phyloP scores from a whole-genome alignment of 35 echinoderm and acorn worm species.

The Apostichopus japonicus region DNA sequence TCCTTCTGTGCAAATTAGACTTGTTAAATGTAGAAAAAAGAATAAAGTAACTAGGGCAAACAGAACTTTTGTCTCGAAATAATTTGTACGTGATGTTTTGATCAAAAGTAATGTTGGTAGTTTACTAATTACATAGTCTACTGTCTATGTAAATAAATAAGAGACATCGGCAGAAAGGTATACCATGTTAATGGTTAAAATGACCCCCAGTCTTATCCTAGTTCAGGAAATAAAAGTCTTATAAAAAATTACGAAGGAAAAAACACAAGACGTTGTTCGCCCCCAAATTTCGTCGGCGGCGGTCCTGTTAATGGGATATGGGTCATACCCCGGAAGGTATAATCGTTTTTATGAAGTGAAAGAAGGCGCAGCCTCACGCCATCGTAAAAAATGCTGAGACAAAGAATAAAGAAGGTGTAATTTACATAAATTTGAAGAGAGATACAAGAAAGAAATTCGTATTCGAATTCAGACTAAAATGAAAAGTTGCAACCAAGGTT shows the following conservation, averaged over 20 bases:
- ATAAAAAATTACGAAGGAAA: neutral
- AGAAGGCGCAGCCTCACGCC: neutral
- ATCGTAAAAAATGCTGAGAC: neutral
- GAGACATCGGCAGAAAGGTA: neutral
- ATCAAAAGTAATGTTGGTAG: neutral
- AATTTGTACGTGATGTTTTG: neutral
- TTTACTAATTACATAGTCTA: neutral
- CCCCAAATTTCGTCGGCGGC: neutral
- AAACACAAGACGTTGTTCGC: conserved; percentile 7
- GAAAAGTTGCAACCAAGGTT: too few relatives aligned
- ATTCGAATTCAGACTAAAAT: too few relatives aligned
- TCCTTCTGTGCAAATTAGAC: too few relatives aligned
- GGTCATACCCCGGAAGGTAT: neutral
- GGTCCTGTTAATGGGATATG: neutral
- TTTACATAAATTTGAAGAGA: too few relatives aligned
- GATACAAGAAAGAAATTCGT: too few relatives aligned
- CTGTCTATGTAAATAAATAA: neutral
- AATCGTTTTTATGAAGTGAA: neutral
- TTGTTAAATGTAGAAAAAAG: too few relatives aligned
- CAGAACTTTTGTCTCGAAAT: too few relatives aligned
- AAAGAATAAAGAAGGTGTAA: too few relatives aligned
- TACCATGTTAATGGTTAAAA: neutral
- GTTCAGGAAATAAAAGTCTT: neutral
- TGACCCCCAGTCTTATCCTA: neutral
- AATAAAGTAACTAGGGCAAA: too few relatives aligned